Evolutionary conservation across 2,888 invertebrate species (phyloP), one percentile per base, ranked within the genome.

Genomic region (Cerastis leucographa): DNA sequence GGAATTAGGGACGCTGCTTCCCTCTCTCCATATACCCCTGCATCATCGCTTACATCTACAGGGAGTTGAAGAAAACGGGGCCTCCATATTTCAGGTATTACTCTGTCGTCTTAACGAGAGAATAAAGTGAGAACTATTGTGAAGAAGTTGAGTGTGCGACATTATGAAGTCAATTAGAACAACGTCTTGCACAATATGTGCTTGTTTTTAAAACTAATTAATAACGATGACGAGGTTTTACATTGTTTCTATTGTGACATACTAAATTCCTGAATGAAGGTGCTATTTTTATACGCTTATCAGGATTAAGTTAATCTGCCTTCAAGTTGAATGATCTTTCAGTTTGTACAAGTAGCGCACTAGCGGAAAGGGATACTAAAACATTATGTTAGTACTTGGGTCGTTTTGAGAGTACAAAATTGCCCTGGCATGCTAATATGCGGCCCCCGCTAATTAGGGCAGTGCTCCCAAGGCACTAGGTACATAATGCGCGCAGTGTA

Each of bases 361-460:
- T 76, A 59, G n/a, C 29, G 29, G 40, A 76, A 61, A 14, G 35
- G 40, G 40, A 29, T 54, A 51, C 29, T 49, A 51, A 64, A 76
- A 61, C 46, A 67, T 61, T 46, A 42, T 62, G 14, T 14, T 64
- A 29, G 62, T 42, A 67, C 35, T 59, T 56, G 25, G 12, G 29
- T 44, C 22, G 75, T 70, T 66, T 70, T 22, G 70, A 22, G n/a
- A 80, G 65, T 75, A 70, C 40, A 59, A 70, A 54, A 80, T 76
- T 81, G 61, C 51, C 70, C 46, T 77, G 64, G 72, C 42, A 62
- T 46, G 51, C 71, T 62, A 62, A 79, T 71, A 61, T 72, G 61
- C 51, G 69, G 76, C 72, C 46, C 29, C 61, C 35, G 35, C 61
- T 80, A 80, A 83, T 71, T 71, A 83, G 67, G 59, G 44, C 49